phyloP scores from a whole-genome alignment of 2,797 vertebrate genomes.

The Paedocypris micromegethes region DNA sequence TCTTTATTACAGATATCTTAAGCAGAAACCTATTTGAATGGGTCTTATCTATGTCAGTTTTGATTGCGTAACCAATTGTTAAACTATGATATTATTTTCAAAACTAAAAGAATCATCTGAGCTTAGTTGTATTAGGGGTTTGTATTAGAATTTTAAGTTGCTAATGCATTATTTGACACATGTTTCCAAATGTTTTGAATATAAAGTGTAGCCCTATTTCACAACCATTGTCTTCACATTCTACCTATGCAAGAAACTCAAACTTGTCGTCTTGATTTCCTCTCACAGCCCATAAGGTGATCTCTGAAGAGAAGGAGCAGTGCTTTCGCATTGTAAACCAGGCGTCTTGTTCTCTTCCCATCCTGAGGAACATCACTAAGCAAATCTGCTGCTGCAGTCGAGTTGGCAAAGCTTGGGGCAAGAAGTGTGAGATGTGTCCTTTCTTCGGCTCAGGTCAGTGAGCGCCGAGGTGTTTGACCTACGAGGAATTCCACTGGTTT shows the following conservation, averaged over 20 bases:
- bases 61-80: too few species aligned
- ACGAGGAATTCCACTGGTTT: not conserved
- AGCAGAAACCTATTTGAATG: too few species aligned
- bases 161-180: too few species aligned
- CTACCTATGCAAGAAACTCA: not conserved
- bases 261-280: not conserved
- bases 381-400: conserved; percentile 99
- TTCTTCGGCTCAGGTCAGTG: conserved; percentile 81
- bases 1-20: too few species aligned
- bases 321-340: conserved; percentile 78
- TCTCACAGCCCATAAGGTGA: conserved; percentile 75
- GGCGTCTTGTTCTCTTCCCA: conserved; percentile 77
- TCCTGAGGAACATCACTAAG: conserved; percentile 87
- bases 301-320: conserved; percentile 82
- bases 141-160: too few species aligned
- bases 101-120: too few species aligned
- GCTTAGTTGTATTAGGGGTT: too few species aligned
- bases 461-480: not conserved
- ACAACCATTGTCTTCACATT: not conserved
- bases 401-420: conserved; percentile 91
- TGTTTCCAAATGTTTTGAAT: too few species aligned
- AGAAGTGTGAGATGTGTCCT: conserved; percentile 81
- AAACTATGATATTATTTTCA: too few species aligned
- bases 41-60: too few species aligned
- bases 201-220: not conserved